phyloP scores from a whole-genome alignment of 2,113 vertebrate species.

The Rhizomys pruinosus region DNA sequence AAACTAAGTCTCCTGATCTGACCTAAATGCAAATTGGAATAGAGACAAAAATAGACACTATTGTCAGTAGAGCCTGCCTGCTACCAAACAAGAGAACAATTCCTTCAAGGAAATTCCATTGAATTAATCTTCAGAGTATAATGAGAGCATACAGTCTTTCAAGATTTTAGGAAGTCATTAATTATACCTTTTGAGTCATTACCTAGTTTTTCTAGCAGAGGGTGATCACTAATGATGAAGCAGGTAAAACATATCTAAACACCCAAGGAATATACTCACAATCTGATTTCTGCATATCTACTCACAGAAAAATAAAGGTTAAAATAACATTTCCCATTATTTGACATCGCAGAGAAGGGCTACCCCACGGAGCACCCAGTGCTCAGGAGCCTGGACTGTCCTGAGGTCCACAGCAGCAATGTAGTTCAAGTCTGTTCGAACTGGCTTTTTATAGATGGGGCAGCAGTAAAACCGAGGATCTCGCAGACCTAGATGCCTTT shows the following conservation, averaged over 20 bases:
- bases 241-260: neutral
- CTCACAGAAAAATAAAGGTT: neutral
- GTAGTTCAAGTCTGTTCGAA: constrained; percentile 93
- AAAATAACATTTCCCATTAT: constrained; percentile 75
- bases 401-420: constrained; percentile 92
- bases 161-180: constrained; percentile 29
- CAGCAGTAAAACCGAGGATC: constrained; percentile 92
- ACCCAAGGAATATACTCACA: neutral
- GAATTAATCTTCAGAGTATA: neutral
- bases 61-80: neutral
- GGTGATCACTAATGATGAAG: neutral
- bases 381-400: constrained; percentile 90
- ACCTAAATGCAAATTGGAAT: constrained; percentile 42
- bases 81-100: neutral
- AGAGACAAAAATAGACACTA: constrained; percentile 38
- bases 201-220: constrained; percentile 10
- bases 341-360: constrained; percentile 96
- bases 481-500: constrained; percentile 90
- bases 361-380: constrained; percentile 96
- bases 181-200: constrained; percentile 50
- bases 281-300: neutral
- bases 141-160: neutral
- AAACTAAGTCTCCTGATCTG: constrained; percentile 48
- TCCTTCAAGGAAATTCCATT: neutral
- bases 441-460: constrained; percentile 95